Percentiles rank a stretch among this genome's conserved stretches.
Evolutionary conservation across 2,797 vertebrate species (phyloP).

Genomic region (Phoxinus dragarum): DNA sequence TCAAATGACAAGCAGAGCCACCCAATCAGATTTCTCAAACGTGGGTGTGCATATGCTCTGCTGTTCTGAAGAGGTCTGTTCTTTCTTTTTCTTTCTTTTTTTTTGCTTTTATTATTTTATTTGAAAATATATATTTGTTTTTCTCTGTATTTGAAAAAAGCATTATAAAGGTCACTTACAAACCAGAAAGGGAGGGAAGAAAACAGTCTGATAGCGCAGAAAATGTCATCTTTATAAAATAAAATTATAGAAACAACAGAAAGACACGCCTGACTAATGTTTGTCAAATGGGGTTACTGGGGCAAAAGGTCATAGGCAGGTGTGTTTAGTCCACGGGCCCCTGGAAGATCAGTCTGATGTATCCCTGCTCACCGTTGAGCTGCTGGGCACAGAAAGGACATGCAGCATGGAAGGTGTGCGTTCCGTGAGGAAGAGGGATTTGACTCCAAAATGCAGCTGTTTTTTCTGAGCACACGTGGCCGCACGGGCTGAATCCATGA

Average conservation of each 20-base stretch:
- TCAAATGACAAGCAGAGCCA: constrained; percentile 21
- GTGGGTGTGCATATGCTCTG: constrained; percentile 34
- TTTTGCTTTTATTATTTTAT: constrained; percentile 72
- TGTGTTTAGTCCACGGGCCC: constrained; percentile 90
- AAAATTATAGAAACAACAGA: not conserved
- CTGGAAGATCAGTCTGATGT: constrained; percentile 98
- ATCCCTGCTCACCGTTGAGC: constrained; percentile 92
- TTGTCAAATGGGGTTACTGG: not conserved
- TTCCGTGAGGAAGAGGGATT: constrained; percentile 97
- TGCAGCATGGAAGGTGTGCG: constrained; percentile 97
- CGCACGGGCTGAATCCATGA: constrained; percentile 93
- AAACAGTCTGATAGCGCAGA: constrained; percentile 27
- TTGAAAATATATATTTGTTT: constrained; percentile 82
- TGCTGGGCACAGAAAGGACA: constrained; percentile 97
- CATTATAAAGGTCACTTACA: constrained; percentile 81
- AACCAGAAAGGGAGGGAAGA: constrained; percentile 53
- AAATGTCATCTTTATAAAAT: constrained; percentile 20
- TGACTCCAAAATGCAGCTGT: constrained; percentile 96
- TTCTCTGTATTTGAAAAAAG: constrained; percentile 75
- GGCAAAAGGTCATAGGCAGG: constrained; percentile 7
- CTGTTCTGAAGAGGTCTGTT: not conserved
- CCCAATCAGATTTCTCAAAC: constrained; percentile 8
- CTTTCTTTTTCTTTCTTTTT: constrained; percentile 57
- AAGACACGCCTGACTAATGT: constrained; percentile 1
- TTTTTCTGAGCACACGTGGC: constrained; percentile 97